Conservation (phyloP, 2,113 vertebrate genomes). For the Canis aureus region DNA sequence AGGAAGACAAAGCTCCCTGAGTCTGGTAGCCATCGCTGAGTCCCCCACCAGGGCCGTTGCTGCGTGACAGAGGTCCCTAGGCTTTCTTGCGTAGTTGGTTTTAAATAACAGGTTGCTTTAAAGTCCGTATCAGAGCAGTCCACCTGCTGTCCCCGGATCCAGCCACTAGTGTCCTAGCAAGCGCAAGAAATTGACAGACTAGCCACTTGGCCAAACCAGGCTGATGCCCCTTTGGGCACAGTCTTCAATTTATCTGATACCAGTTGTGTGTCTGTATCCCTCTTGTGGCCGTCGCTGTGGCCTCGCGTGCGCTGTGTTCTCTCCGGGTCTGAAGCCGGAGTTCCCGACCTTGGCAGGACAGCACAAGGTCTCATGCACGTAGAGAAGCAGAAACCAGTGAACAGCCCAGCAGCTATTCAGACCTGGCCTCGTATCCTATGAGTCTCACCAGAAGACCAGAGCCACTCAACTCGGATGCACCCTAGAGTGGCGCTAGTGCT, state of each 20-base stretch:
- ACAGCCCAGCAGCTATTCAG: rapidly evolving
- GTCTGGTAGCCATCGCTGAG: rapidly evolving
- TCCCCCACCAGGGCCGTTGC: not conserved
- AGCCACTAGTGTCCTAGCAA: not conserved
- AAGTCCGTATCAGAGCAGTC: not conserved
- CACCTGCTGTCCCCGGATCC: not conserved
- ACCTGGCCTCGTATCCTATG: not conserved
- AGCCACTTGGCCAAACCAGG: not conserved
- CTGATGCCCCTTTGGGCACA: not conserved
- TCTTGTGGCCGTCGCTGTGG: not conserved
- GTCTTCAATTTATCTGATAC: not conserved
- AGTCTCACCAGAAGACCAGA: not conserved
- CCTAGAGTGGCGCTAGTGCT: rapidly evolving
- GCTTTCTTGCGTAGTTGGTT: not conserved
- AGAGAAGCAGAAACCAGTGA: not conserved
- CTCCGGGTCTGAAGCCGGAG: rapidly evolving
- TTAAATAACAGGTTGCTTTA: not conserved
- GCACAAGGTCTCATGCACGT: rapidly evolving
- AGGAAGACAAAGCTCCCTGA: not conserved
- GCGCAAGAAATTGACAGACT: not conserved
- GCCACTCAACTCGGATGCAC: not conserved
- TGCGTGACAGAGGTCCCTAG: rapidly evolving
- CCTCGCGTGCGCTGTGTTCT: not conserved
- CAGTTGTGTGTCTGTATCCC: not conserved
- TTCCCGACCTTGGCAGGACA: not conserved